Evolutionary conservation across 1,140 invertebrate genomes (phyloP).

Genomic region (Drosophila guanche): DNA sequence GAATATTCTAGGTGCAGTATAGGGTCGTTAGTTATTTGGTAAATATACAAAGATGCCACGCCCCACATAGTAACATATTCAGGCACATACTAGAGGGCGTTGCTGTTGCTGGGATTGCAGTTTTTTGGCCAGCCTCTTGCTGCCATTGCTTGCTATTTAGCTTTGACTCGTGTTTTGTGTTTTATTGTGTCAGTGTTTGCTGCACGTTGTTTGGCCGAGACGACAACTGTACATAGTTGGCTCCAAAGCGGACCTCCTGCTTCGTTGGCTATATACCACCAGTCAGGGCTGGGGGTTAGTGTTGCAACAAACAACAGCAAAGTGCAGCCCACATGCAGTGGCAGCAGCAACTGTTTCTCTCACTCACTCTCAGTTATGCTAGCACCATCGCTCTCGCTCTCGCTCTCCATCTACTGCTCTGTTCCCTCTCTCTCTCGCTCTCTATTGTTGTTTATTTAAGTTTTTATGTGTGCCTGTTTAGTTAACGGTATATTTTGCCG

Average conservation of each 20-base stretch:
- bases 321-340: conserved; percentile 59
- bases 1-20: conserved; percentile 14
- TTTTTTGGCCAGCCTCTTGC: conserved; percentile 48
- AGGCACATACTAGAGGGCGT: conserved; percentile 52
- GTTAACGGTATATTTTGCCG: conserved; percentile 76
- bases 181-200: conserved; percentile 71
- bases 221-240: conserved; percentile 25
- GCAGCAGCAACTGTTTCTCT: conserved; percentile 20
- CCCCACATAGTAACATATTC: conserved; percentile 14
- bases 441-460: conserved; percentile 82
- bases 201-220: conserved; percentile 77
- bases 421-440: conserved; percentile 19
- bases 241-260: conserved; percentile 4
- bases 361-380: conserved; percentile 22
- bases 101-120: conserved; percentile 67
- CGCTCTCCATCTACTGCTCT: background rate
- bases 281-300: conserved; percentile 60
- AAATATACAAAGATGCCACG: conserved; percentile 65
- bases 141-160: conserved; percentile 81
- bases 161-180: conserved; percentile 65
- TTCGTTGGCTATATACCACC: conserved; percentile 35
- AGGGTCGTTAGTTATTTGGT: conserved; percentile 60
- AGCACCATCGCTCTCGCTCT: conserved; percentile 12
- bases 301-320: conserved; percentile 81
- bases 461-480: conserved; percentile 82